Evolutionary conservation across 2,888 invertebrate species (phyloP).

Genomic region (Tachina grossa): DNA sequence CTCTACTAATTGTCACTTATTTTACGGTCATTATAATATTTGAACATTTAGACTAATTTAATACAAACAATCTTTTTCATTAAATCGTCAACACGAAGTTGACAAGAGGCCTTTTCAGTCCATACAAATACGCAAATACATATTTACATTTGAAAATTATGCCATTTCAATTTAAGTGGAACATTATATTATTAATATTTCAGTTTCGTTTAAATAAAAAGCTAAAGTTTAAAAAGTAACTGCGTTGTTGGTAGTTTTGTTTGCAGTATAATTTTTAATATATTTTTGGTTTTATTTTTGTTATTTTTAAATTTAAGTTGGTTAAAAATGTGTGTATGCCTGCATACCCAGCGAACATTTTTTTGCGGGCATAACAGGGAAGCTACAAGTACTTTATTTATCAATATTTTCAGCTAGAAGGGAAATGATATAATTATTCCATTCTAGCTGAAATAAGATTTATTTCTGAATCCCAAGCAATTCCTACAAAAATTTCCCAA

Average conservation of each 20-base stretch:
- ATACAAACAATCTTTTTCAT: constrained; percentile 25
- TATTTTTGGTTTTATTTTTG: neutral
- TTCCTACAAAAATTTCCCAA: too few species aligned
- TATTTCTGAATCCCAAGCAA: too few species aligned
- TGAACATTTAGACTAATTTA: constrained; percentile 39
- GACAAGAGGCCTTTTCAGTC: neutral
- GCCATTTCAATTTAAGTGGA: constrained; percentile 23
- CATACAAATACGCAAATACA: neutral
- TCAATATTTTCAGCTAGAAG: too few species aligned
- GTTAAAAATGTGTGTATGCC: too few species aligned
- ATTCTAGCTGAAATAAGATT: too few species aligned
- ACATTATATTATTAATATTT: constrained; percentile 48
- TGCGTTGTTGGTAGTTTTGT: constrained; percentile 38
- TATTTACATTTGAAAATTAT: neutral
- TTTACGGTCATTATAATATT: constrained; percentile 65
- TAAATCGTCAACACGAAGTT: constrained; percentile 14
- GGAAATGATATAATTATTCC: too few species aligned
- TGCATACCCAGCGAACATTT: too few species aligned
- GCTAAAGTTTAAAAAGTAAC: constrained; percentile 47
- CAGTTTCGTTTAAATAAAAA: constrained; percentile 48
- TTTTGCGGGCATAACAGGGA: too few species aligned
- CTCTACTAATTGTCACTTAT: constrained; percentile 69
- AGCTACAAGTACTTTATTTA: too few species aligned
- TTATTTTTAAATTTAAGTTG: too few species aligned
- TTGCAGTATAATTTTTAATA: neutral